Evolutionary conservation across 2,113 vertebrate genomes (phyloP), one percentile per base, ranked within the genome.

Genomic region (Ginglymostoma cirratum): DNA sequence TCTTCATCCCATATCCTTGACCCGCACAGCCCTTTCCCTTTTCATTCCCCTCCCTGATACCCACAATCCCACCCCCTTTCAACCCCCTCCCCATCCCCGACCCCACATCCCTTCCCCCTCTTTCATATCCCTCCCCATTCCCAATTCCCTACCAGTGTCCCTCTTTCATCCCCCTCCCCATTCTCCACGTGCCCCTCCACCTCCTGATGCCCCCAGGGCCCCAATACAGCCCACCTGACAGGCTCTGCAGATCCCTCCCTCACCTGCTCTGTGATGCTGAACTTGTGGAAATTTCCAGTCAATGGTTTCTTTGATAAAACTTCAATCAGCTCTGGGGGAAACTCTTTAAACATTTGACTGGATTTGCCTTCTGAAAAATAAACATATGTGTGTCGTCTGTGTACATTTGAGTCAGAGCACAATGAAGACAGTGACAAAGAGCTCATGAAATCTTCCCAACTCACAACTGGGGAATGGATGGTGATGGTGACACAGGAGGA

Each of bases 211-310:
- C 34, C 34, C 15, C 48, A 48, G 48, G 48, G 48, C 2, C 3
- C 48, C 48, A 48, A 48, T 48, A 2, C 48, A 2, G 48, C 48
- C 48, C 48, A 48, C 55, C 8, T 0, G 55, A 61, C 7, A 61
- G 6, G 12, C 55, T 61, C 55, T 61, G 55, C 12, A 61, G 55
- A 61, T 8, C 6, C 85, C 34, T 42, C 48, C 6, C 89, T 42
- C 96, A 98, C 98, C 97, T 97, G 19, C 2, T 97, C 92, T 27
- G 96, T 96, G 3, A 98, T 1, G 69, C 98, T 98, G 96, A 96
- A 98, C 96, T 97, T 96, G 96, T 98, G 98, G 96, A 98, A 98
- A 96, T 98, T 98, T 76, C 97, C 98, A 15, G 98, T 98, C 42
- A 98, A 97, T 6, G 98, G 96, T 96, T 98, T 98, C 24, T 96